phyloP scores from a whole-genome alignment of 2,113 vertebrate genomes.

The Microtus pennsylvanicus region DNA sequence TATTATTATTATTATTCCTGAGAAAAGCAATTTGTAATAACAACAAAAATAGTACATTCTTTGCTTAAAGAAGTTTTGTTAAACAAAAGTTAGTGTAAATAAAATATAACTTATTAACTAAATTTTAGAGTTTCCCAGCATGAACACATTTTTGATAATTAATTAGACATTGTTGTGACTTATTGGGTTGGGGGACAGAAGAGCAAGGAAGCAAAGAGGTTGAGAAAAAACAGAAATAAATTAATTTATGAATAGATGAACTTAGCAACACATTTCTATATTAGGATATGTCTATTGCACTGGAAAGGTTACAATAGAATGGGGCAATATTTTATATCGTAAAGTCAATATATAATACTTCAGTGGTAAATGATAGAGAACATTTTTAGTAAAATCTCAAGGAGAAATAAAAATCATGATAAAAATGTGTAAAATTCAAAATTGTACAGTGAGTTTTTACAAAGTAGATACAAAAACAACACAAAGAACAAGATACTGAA shows the following conservation, averaged over 20 bases:
- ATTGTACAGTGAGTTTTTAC: background rate
- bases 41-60: background rate
- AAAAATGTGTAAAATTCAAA: background rate
- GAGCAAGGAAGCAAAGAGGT: background rate
- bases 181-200: background rate
- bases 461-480: too few relatives aligned
- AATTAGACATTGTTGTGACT: background rate
- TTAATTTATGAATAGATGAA: background rate
- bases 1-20: too few relatives aligned
- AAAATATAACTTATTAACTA: background rate
- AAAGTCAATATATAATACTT: too few relatives aligned
- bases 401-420: too few relatives aligned
- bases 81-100: background rate
- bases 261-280: background rate
- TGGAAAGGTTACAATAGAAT: background rate
- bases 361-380: too few relatives aligned
- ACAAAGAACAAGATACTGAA: background rate
- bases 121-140: background rate
- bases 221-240: background rate
- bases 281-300: background rate
- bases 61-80: background rate
- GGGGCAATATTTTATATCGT: too few relatives aligned
- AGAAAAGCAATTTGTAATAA: background rate
- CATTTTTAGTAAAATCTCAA: too few relatives aligned
- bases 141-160: background rate